Evolutionary conservation across 1,140 invertebrate genomes (phyloP).

Genomic region (Ganaspis sp.): DNA sequence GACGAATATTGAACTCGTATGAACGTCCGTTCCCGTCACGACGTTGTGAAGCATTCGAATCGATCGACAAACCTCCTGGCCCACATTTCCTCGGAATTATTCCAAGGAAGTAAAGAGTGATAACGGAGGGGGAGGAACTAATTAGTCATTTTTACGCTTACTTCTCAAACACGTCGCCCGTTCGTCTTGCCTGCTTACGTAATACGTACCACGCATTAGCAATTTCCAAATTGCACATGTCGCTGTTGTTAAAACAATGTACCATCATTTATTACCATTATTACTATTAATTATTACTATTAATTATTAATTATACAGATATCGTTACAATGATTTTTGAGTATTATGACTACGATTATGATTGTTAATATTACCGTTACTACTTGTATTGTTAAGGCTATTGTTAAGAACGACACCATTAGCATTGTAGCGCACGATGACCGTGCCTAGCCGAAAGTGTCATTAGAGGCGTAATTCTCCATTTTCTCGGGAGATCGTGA

Average conservation of each 20-base stretch:
- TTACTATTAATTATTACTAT: slow-evolving; percentile 47
- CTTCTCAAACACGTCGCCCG: slow-evolving; percentile 33
- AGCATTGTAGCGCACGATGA: slow-evolving; percentile 47
- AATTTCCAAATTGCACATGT: slow-evolving; percentile 45
- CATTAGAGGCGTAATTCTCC: slow-evolving; percentile 46
- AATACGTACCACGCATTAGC: slow-evolving; percentile 42
- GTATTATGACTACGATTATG: slow-evolving; percentile 66
- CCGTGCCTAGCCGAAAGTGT: slow-evolving; percentile 40
- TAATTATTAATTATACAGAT: slow-evolving; percentile 57
- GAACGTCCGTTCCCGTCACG: background rate
- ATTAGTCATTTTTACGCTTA: slow-evolving; percentile 26
- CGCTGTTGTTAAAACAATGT: slow-evolving; percentile 53
- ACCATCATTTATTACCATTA: slow-evolving; percentile 57
- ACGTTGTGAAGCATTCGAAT: background rate
- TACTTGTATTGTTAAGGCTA: slow-evolving; percentile 63
- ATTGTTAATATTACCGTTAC: slow-evolving; percentile 67
- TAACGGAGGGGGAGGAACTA: background rate
- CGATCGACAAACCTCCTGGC: background rate
- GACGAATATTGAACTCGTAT: background rate
- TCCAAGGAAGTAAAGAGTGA: background rate
- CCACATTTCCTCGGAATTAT: background rate
- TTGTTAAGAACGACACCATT: slow-evolving; percentile 57
- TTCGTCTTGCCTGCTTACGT: slow-evolving; percentile 42
- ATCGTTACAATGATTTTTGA: slow-evolving; percentile 68
- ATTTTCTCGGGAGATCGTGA: slow-evolving; percentile 56